A percentile compares a stretch with the other conserved stretches of the same genome.
phyloP scores from a whole-genome alignment of 1,140 invertebrate species.

The Lanistes nyassanus region DNA sequence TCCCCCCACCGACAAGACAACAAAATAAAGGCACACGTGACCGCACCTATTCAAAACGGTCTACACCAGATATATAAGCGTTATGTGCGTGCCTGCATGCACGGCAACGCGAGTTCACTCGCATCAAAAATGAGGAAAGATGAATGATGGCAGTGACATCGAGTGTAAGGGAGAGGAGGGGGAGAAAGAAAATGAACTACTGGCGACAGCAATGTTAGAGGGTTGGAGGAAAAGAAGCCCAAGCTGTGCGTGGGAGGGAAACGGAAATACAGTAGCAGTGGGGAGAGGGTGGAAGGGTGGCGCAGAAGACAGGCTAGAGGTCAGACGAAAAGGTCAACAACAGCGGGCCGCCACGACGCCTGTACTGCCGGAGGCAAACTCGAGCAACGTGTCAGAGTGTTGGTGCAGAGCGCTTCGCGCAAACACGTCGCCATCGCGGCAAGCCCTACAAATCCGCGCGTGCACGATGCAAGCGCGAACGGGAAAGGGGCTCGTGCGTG shows the following conservation, averaged over 20 bases:
- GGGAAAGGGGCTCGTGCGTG: background rate
- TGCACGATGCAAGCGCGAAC: too few species aligned
- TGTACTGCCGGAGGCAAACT: conserved; percentile 8
- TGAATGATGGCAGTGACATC: background rate
- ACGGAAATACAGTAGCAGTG: background rate
- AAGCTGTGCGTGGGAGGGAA: too few species aligned
- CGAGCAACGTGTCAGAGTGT: conserved; percentile 19
- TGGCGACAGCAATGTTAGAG: too few species aligned
- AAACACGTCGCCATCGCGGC: background rate
- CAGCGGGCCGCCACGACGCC: too few species aligned
- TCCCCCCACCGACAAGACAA: background rate
- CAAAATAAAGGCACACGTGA: background rate
- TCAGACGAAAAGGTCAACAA: too few species aligned
- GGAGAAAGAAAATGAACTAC: too few species aligned
- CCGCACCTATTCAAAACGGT: background rate
- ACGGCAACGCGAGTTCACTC: background rate
- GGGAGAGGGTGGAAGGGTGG: background rate
- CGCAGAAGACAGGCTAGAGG: background rate
- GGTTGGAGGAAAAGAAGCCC: too few species aligned
- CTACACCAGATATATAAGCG: too few species aligned
- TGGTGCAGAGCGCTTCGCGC: conserved; percentile 20
- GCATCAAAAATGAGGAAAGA: background rate
- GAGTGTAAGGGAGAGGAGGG: too few species aligned
- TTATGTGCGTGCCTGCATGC: too few species aligned
- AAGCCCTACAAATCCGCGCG: too few species aligned